Evolutionary conservation across 2,113 vertebrate species (phyloP).

Genomic region (Phrynosoma blainvillii): DNA sequence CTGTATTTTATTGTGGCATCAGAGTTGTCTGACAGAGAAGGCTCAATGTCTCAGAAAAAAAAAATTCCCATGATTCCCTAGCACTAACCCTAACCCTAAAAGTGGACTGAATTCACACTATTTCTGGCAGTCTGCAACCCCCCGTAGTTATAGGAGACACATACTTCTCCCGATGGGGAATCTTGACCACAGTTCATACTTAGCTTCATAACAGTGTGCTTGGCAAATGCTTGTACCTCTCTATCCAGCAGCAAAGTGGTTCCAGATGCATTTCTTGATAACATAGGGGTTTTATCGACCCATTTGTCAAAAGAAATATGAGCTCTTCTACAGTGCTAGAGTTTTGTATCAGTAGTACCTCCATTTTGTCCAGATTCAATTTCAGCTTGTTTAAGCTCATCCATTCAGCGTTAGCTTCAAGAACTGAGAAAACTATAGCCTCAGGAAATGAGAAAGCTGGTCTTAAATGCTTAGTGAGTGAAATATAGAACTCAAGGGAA

Average conservation of each 20-base stretch:
- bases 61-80: too few relatives aligned
- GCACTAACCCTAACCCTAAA: too few relatives aligned
- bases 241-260: background rate
- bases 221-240: background rate
- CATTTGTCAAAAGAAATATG: background rate
- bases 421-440: background rate
- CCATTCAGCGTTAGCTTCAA: background rate
- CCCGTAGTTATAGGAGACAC: too few relatives aligned
- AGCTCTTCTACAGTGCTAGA: background rate
- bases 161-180: too few relatives aligned
- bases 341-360: background rate
- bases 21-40: too few relatives aligned
- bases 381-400: constrained; percentile 8
- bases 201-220: background rate
- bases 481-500: constrained; percentile 15
- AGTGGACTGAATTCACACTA: too few relatives aligned
- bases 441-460: background rate
- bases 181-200: too few relatives aligned
- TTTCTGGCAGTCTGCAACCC: too few relatives aligned
- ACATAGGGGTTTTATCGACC: background rate
- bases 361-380: background rate
- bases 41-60: too few relatives aligned
- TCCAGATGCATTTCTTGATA: background rate
- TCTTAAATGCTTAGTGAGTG: background rate
- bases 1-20: too few relatives aligned